Evolutionary conservation across 2,797 vertebrate genomes (phyloP).

Genomic region (Notolepis coatsorum): DNA sequence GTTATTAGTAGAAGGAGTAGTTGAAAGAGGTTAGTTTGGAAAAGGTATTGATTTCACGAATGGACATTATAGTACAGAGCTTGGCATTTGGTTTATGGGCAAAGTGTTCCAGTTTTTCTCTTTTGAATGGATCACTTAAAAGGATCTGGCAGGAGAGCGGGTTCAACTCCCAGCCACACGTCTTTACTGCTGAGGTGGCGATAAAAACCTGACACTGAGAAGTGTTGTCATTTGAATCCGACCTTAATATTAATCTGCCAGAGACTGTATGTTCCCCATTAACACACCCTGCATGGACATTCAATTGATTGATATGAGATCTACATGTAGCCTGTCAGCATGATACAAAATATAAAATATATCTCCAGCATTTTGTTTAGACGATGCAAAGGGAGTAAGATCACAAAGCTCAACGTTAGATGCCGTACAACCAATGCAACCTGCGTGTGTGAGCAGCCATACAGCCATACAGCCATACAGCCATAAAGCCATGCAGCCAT

Average conservation of each 20-base stretch:
- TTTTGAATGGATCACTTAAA: conserved; percentile 72
- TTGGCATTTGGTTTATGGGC: conserved; percentile 64
- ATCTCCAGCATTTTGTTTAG: background rate
- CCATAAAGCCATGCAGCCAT: too few relatives aligned
- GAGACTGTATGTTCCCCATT: conserved; percentile 21
- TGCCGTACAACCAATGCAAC: too few relatives aligned
- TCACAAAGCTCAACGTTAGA: too few relatives aligned
- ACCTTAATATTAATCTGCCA: too few relatives aligned
- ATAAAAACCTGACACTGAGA: conserved; percentile 52
- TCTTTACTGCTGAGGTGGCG: conserved; percentile 43
- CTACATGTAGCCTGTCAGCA: background rate
- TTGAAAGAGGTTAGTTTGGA: conserved; percentile 37
- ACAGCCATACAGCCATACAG: too few relatives aligned
- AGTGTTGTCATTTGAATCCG: conserved; percentile 40
- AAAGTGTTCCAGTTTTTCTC: conserved; percentile 63
- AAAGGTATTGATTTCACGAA: conserved; percentile 66
- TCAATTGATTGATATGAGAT: background rate
- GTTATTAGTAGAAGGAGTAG: conserved; percentile 12
- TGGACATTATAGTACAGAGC: conserved; percentile 51
- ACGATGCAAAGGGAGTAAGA: too few relatives aligned
- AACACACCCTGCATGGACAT: background rate
- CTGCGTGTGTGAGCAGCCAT: too few relatives aligned
- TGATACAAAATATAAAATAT: background rate
- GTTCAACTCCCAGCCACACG: conserved; percentile 60
- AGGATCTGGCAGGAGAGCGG: conserved; percentile 55